Evolutionary conservation across 2,113 vertebrate genomes (phyloP), one percentile per base, ranked within the genome.

Genomic region (Scomber japonicus): DNA sequence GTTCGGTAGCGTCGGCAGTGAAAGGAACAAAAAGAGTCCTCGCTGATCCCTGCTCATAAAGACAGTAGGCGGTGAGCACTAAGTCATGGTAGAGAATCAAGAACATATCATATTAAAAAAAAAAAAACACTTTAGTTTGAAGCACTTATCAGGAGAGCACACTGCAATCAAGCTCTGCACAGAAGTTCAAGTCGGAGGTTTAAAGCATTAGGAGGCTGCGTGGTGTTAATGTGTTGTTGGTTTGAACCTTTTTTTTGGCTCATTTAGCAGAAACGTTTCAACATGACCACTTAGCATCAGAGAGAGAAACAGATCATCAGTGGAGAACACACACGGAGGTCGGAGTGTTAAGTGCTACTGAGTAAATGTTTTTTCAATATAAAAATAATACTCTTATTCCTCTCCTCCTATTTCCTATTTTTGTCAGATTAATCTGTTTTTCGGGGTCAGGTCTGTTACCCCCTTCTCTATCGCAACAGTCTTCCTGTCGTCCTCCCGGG

Each of bases 81-180:
- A 57, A 50, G 49, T n/a, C 50, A 6, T 2, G 48, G 30, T 9
- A 5, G 21, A 59, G 51, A 50, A 66, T 30, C 8, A 8, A 11
- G 10, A 27, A 35, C 19, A 24, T 24, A 24, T 24, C 24, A 24
- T 24, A 24, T 24, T 24, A n/a, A n/a, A n/a, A n/a, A n/a, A n/a
- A 3, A 62, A 81, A 62, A 73, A 48, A 62, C 72, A 45, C 78
- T 80, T 80, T 69, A 16, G 68, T 62, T 73, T 35, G 55, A 68
- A 54, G 71, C 72, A 59, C 56, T 75, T 12, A 45, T n/a, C n/a
- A n/a, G n/a, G n/a, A n/a, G n/a, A 19, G 67, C 46, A 9, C 44
- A 9, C 27, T 4, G 44, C 21, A 6, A 9, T 21, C 19, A 68
- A 21, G 66, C 54, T 3, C 55, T 19, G 67, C 62, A 15, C 2